Evolutionary conservation across 2,888 invertebrate genomes (phyloP).

Genomic region (Dioctria linearis): DNA sequence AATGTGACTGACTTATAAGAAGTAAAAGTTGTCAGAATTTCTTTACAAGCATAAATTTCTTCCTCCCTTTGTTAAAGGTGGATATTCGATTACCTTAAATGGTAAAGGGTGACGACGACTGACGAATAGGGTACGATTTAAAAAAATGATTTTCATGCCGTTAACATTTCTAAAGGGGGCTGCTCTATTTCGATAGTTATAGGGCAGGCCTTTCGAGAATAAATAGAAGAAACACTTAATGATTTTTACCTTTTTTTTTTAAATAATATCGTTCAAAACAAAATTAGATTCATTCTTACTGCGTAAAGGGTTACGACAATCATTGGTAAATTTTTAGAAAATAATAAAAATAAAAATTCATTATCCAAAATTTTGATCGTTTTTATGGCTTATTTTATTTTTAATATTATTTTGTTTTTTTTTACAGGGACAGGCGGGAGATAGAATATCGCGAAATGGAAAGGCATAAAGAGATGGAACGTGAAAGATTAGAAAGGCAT

Average conservation of each 20-base stretch:
- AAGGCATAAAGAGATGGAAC: constrained; percentile 60
- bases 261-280: neutral
- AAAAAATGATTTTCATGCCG: constrained; percentile 32
- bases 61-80: neutral
- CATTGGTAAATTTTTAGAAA: neutral
- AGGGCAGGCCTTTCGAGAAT: neutral
- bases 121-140: constrained; percentile 7
- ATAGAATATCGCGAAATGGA: constrained; percentile 60
- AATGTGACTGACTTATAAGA: neutral
- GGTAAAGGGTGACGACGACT: neutral
- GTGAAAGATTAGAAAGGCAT: constrained; percentile 57
- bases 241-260: neutral
- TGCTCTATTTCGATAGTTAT: neutral
- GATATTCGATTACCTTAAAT: constrained; percentile 23
- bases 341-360: neutral
- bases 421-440: constrained; percentile 59
- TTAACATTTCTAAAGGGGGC: constrained; percentile 8
- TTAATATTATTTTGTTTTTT: neutral
- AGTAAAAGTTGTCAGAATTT: constrained; percentile 19
- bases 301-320: neutral
- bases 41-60: neutral
- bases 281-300: neutral
- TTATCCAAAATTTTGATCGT: neutral
- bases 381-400: constrained; percentile 11
- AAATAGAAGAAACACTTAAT: neutral